Conservation (phyloP, 2,113 vertebrate species). For the Bufo bufo region DNA sequence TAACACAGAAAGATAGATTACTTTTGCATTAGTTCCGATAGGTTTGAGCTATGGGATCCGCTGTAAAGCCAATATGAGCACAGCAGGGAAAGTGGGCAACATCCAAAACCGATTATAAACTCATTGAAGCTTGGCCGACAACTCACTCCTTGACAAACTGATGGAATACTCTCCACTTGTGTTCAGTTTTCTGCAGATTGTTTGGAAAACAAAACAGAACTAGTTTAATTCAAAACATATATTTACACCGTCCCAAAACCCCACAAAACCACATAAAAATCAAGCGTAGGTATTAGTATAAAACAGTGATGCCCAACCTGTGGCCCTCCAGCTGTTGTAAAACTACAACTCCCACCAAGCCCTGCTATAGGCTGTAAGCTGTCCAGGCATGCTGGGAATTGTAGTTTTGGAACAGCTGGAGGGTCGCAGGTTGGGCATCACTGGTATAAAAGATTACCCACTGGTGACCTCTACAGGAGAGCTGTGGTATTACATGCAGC, state of each 20-base stretch:
- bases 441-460: too few species aligned
- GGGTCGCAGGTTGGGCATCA: too few species aligned
- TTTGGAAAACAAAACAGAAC: not conserved
- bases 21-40: slow-evolving; percentile 28
- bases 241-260: not conserved
- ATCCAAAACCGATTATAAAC: slow-evolving; percentile 50
- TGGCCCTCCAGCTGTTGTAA: too few species aligned
- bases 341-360: too few species aligned
- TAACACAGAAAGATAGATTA: slow-evolving; percentile 32
- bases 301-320: too few species aligned
- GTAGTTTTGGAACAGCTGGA: too few species aligned
- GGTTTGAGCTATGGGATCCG: slow-evolving; percentile 33
- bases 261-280: too few species aligned
- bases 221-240: not conserved
- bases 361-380: too few species aligned
- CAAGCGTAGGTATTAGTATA: too few species aligned
- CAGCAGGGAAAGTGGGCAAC: slow-evolving; percentile 37
- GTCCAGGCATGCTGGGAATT: too few species aligned
- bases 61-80: slow-evolving; percentile 18
- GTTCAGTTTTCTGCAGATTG: slow-evolving; percentile 19
- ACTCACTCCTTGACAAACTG: slow-evolving; percentile 37
- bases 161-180: not conserved
- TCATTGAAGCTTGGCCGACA: slow-evolving; percentile 47
- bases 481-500: too few species aligned
- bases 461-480: too few species aligned